Percentiles rank a stretch among this genome's conserved stretches.
Conservation (phyloP, 1,140 invertebrate species). For the Drosophila dunni region DNA sequence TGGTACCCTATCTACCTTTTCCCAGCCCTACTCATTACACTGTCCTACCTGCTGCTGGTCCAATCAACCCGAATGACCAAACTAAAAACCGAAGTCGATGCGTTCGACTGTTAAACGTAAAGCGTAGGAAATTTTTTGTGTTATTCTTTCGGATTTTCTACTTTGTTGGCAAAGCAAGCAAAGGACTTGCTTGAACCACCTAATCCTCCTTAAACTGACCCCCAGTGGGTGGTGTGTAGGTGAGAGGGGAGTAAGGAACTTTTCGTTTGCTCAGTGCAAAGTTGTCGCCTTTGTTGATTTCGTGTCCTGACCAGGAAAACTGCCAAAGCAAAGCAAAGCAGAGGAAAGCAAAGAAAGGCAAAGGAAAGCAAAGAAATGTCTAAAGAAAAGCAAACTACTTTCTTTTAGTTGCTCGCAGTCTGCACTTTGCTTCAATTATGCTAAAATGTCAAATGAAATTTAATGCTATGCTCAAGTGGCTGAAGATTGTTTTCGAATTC, state of each 20-base stretch:
- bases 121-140: slow-evolving; percentile 69
- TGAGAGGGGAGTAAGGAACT: no score
- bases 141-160: slow-evolving; percentile 84
- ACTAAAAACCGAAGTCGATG: slow-evolving; percentile 10
- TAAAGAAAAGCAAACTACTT: slow-evolving; percentile 8
- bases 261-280: slow-evolving; percentile 77
- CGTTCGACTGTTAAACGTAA: slow-evolving; percentile 50
- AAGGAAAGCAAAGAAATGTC: background rate
- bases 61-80: slow-evolving; percentile 34
- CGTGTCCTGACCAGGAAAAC: slow-evolving; percentile 52
- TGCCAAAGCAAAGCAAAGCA: slow-evolving; percentile 10
- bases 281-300: slow-evolving; percentile 79
- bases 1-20: background rate
- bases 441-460: slow-evolving; percentile 82
- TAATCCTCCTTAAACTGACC: background rate
- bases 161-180: slow-evolving; percentile 83
- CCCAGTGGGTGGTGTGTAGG: slow-evolving; percentile 29
- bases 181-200: slow-evolving; percentile 4
- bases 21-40: no score
- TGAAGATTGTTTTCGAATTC: slow-evolving; percentile 41
- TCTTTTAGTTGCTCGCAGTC: slow-evolving; percentile 36
- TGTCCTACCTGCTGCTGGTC: slow-evolving; percentile 7
- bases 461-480: slow-evolving; percentile 78
- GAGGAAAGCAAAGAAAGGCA: background rate
- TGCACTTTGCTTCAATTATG: slow-evolving; percentile 75